Evolutionary conservation across 2,113 vertebrate species (phyloP).

Genomic region (Phrynocephalus versicolor): DNA sequence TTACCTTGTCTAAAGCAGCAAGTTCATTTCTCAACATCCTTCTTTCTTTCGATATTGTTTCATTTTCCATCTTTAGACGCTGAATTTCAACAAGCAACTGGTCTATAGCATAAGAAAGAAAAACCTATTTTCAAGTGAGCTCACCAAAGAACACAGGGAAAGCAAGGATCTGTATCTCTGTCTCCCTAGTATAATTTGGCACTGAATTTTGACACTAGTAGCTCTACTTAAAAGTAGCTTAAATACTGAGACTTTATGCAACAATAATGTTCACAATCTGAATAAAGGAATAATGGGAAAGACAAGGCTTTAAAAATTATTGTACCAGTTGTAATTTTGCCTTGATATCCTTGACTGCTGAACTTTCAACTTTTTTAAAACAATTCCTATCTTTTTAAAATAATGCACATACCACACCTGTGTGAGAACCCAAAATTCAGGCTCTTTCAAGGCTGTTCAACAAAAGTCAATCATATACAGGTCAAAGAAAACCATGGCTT

Average conservation of each 20-base stretch:
- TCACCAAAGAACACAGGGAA: slow-evolving; percentile 36
- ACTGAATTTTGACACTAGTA: neutral
- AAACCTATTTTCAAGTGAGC: slow-evolving; percentile 50
- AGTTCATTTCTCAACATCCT: slow-evolving; percentile 68
- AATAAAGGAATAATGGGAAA: neutral
- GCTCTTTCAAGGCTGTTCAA: neutral
- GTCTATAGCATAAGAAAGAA: slow-evolving; percentile 64
- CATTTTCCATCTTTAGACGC: slow-evolving; percentile 71
- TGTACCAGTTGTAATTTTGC: neutral
- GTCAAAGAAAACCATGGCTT: neutral
- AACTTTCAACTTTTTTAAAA: neutral
- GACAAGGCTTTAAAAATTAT: neutral
- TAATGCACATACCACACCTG: neutral
- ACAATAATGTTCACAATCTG: neutral
- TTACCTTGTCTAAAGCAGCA: slow-evolving; percentile 71
- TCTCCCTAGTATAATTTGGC: neutral
- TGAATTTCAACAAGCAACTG: slow-evolving; percentile 70
- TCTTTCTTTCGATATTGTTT: slow-evolving; percentile 67
- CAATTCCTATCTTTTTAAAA: neutral
- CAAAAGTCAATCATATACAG: neutral
- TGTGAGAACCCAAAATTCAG: neutral
- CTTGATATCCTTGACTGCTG: neutral
- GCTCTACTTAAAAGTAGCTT: neutral
- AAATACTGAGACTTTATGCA: neutral
- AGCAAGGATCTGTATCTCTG: neutral